phyloP scores from a whole-genome alignment of 1,140 invertebrate genomes.

The Aethina tumida region DNA sequence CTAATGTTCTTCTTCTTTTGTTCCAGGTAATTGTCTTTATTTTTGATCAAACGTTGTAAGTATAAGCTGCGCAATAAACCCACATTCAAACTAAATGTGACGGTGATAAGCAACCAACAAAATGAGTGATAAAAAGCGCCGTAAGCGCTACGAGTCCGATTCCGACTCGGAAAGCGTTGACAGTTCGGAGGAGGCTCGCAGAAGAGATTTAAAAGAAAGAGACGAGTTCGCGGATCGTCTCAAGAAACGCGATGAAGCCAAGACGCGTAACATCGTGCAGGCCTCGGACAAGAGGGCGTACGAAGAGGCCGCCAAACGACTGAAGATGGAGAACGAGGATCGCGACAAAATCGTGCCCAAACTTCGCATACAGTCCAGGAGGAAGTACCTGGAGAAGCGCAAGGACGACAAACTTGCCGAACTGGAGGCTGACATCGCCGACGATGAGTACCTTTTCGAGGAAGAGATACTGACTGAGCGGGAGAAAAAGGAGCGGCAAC shows the following conservation, averaged over 20 bases:
- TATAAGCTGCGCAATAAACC: no score
- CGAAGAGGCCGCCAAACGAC: slow-evolving; percentile 85
- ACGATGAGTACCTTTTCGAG: slow-evolving; percentile 94
- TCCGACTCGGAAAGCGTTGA: slow-evolving; percentile 45
- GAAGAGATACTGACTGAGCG: slow-evolving; percentile 74
- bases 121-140: slow-evolving; percentile 33
- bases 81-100: no score
- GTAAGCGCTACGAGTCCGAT: slow-evolving; percentile 40
- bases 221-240: slow-evolving; percentile 90
- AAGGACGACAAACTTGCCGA: slow-evolving; percentile 96
- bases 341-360: slow-evolving; percentile 79
- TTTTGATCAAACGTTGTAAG: no score
- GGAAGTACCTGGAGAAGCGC: slow-evolving; percentile 90
- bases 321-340: slow-evolving; percentile 80
- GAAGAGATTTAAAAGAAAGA: slow-evolving; percentile 82
- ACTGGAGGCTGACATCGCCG: slow-evolving; percentile 87
- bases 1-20: no score
- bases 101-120: no score
- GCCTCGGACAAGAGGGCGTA: slow-evolving; percentile 64
- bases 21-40: no score
- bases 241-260: slow-evolving; percentile 82
- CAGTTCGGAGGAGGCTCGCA: slow-evolving; percentile 38
- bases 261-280: slow-evolving; percentile 71
- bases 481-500: slow-evolving; percentile 75
- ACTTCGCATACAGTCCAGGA: slow-evolving; percentile 79